Percentiles rank a stretch among this genome's conserved stretches.
phyloP scores from a whole-genome alignment of 2,888 invertebrate species.

The Eristalinus aeneus region DNA sequence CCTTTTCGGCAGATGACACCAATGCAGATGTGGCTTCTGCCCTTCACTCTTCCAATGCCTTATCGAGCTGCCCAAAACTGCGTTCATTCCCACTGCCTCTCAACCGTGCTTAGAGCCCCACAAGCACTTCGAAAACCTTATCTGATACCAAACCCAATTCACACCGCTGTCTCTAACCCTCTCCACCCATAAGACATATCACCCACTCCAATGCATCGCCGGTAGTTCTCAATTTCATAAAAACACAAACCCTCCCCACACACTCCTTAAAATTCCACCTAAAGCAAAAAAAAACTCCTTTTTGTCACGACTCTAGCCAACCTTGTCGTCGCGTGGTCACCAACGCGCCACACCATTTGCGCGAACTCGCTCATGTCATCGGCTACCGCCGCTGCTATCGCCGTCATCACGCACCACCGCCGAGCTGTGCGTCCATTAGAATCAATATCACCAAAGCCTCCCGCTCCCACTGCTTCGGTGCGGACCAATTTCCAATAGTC shows the following conservation, averaged over 20 bases:
- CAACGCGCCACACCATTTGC: neutral
- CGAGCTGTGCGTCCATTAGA: conserved; percentile 8
- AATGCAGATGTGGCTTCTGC: no score
- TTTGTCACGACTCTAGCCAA: neutral
- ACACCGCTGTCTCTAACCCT: no score
- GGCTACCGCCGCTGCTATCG: neutral
- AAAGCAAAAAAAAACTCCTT: neutral
- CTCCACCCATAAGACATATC: neutral
- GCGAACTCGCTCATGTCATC: conserved; percentile 22
- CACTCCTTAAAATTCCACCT: neutral
- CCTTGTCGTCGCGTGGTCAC: neutral
- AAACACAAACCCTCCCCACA: neutral
- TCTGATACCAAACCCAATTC: no score
- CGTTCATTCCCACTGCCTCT: no score
- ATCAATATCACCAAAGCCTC: conserved; percentile 54
- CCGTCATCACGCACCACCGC: conserved; percentile 39
- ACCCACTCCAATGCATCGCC: neutral
- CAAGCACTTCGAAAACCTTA: no score
- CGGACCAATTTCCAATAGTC: conserved; percentile 57
- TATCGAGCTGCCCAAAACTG: no score
- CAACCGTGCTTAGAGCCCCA: no score
- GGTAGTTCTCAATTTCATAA: neutral
- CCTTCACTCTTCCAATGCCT: no score
- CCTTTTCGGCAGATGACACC: no score
- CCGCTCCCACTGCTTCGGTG: conserved; percentile 11